Evolutionary conservation across 2,888 invertebrate genomes (phyloP).

Genomic region (Mantis religiosa): DNA sequence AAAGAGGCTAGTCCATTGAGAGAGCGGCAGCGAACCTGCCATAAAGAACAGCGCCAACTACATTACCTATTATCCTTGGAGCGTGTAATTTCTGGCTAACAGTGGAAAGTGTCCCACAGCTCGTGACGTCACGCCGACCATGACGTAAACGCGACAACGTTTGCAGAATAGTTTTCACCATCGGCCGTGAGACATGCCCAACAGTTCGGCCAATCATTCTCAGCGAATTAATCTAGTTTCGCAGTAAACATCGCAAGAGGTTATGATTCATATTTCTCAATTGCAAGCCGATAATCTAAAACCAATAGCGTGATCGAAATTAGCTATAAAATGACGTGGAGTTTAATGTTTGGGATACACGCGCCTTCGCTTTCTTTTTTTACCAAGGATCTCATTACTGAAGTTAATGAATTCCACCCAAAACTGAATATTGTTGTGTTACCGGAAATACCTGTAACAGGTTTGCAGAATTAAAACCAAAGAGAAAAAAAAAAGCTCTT

Average conservation of each 20-base stretch:
- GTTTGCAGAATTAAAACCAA: too few relatives aligned
- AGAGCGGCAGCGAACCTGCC: not conserved
- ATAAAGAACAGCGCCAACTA: not conserved
- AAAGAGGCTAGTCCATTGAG: not conserved
- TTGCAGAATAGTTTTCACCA: not conserved
- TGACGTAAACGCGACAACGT: not conserved
- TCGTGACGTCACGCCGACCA: not conserved
- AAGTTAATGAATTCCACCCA: too few relatives aligned
- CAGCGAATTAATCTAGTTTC: not conserved
- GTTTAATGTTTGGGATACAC: too few relatives aligned
- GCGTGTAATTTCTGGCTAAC: not conserved
- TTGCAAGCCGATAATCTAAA: too few relatives aligned
- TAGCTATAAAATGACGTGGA: too few relatives aligned
- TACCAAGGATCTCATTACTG: too few relatives aligned
- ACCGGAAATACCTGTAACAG: too few relatives aligned
- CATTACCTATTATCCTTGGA: not conserved
- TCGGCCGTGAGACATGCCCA: not conserved
- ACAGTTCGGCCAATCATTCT: not conserved
- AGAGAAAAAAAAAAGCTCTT: too few relatives aligned
- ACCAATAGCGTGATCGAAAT: too few relatives aligned
- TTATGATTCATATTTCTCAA: not conserved
- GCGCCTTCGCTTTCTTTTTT: too few relatives aligned
- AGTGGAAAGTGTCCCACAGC: not conserved
- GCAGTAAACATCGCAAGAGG: not conserved
- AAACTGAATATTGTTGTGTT: too few relatives aligned